Evolutionary conservation across 1,140 invertebrate species (phyloP).

Genomic region (Meloidogyne hapla): DNA sequence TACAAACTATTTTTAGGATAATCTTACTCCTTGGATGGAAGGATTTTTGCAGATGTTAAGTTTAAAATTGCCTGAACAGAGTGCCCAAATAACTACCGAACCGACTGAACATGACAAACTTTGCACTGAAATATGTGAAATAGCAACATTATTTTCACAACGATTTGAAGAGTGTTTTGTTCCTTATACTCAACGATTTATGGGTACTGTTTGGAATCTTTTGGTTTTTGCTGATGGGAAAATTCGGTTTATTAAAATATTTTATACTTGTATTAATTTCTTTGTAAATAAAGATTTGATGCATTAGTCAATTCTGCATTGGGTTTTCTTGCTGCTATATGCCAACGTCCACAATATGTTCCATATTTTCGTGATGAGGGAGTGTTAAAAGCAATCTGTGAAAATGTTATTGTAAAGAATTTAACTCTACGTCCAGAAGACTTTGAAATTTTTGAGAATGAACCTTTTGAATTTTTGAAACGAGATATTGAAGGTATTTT

Average conservation of each 20-base stretch:
- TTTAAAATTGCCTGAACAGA: slow-evolving; percentile 33
- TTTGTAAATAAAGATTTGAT: slow-evolving; percentile 35
- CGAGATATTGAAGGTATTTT: slow-evolving; percentile 86
- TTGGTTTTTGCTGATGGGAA: slow-evolving; percentile 74
- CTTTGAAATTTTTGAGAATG: slow-evolving; percentile 93
- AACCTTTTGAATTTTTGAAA: slow-evolving; percentile 94
- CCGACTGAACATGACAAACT: slow-evolving; percentile 75
- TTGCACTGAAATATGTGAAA: slow-evolving; percentile 91
- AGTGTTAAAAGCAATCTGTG: slow-evolving; percentile 85
- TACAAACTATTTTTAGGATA: slow-evolving; percentile 32
- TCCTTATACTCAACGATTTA: slow-evolving; percentile 81
- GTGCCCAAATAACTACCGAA: slow-evolving; percentile 75
- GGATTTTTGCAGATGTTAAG: slow-evolving; percentile 41
- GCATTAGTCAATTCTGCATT: slow-evolving; percentile 86
- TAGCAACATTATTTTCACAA: slow-evolving; percentile 86
- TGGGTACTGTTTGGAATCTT: slow-evolving; percentile 86
- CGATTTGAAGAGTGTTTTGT: slow-evolving; percentile 97
- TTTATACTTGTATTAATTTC: slow-evolving; percentile 15
- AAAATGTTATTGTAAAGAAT: slow-evolving; percentile 96
- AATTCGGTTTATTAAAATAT: slow-evolving; percentile 60
- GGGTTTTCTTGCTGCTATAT: slow-evolving; percentile 88
- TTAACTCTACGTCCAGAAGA: slow-evolving; percentile 91
- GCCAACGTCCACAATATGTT: slow-evolving; percentile 82
- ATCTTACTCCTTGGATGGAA: slow-evolving; percentile 45
- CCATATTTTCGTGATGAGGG: slow-evolving; percentile 82